These are phyloP conservation scores for Neoitamus cyanurus DNA, from an alignment of 2,888 invertebrate species.

Conservation along the genomic window DNA sequence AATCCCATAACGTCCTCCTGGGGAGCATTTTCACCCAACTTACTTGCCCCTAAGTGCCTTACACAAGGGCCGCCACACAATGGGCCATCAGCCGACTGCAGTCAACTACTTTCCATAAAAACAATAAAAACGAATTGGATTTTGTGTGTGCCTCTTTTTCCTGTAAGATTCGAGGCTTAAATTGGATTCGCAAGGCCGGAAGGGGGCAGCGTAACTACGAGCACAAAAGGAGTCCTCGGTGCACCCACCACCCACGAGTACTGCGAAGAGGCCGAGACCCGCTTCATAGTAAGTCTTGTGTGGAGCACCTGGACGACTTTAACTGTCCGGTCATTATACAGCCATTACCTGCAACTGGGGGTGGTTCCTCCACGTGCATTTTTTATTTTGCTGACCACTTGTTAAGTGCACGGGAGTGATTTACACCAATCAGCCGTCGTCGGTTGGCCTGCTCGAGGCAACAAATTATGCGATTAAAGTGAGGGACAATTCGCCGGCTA, in stretches of 20 bases:
- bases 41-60: background rate
- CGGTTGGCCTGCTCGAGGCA: background rate
- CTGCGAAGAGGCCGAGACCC: background rate
- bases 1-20: conserved; percentile 2
- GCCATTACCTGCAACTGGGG: background rate
- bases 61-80: background rate
- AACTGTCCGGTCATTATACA: conserved; percentile 18
- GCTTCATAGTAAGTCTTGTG: background rate
- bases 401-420: background rate
- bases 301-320: background rate
- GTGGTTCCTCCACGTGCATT: background rate
- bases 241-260: background rate
- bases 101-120: conserved; percentile 5
- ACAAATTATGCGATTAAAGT: background rate
- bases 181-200: background rate
- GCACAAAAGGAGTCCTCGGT: background rate
- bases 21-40: conserved; percentile 3
- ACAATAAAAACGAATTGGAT: conserved; percentile 7
- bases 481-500: background rate
- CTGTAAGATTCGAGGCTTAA: background rate
- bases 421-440: conserved; percentile 3
- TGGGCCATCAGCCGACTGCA: background rate
- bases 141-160: background rate
- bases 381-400: conserved; percentile 5
- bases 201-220: background rate